phyloP scores from a whole-genome alignment of 2,888 invertebrate species.

The Miltochrista miniata region DNA sequence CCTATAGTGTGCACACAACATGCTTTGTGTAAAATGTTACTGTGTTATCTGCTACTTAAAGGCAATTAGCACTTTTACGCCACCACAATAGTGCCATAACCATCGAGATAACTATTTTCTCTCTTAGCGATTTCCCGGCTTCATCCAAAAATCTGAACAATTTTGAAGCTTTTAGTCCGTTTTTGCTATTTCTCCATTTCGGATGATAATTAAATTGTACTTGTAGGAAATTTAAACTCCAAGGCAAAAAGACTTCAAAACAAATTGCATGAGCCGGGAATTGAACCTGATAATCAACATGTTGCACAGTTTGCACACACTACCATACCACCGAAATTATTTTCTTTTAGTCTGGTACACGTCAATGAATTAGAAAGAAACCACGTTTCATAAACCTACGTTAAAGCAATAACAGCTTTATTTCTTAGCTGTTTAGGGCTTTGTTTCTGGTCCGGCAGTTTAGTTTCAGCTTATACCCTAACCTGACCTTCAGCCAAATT shows the following conservation, averaged over 20 bases:
- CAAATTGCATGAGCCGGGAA: background rate
- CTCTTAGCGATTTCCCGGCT: too few relatives aligned
- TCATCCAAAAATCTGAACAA: background rate
- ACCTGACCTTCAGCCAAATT: slow-evolving; percentile 6
- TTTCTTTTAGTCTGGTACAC: too few relatives aligned
- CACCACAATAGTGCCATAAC: too few relatives aligned
- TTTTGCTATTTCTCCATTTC: too few relatives aligned
- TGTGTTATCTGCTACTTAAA: slow-evolving; percentile 12
- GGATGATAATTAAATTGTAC: too few relatives aligned
- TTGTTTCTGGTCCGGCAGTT: background rate
- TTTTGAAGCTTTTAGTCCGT: background rate
- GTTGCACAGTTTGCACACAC: too few relatives aligned
- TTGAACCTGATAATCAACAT: too few relatives aligned
- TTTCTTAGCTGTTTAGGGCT: background rate
- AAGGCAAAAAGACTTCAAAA: too few relatives aligned
- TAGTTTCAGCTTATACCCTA: background rate
- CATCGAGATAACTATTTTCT: too few relatives aligned
- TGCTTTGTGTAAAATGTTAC: background rate
- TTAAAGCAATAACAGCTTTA: background rate
- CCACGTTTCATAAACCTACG: background rate
- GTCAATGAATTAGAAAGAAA: too few relatives aligned
- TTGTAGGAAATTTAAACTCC: too few relatives aligned
- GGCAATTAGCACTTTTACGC: background rate
- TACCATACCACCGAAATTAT: too few relatives aligned
- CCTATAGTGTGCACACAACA: background rate